Percentiles rank a stretch among this genome's conserved stretches.
phyloP scores from a whole-genome alignment of 2,113 vertebrate species.

The Chaetorhynchus papuensis region DNA sequence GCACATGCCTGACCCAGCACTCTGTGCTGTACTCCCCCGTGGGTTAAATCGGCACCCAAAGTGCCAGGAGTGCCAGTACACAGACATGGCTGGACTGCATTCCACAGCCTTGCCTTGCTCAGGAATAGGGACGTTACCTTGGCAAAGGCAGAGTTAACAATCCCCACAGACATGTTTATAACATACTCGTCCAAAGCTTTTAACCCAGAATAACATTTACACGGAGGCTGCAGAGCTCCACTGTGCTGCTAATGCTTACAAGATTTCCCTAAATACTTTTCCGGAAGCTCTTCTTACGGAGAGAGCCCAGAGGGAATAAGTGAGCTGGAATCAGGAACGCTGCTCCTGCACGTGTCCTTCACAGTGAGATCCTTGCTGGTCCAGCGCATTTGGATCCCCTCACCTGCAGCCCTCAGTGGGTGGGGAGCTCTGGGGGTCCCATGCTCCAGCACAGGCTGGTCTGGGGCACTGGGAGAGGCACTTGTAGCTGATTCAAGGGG shows the following conservation, averaged over 20 bases:
- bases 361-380: rapidly evolving
- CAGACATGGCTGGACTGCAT: rapidly evolving
- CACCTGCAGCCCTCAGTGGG: rapidly evolving
- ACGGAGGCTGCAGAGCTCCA: constrained; percentile 1
- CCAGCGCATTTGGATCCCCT: neutral
- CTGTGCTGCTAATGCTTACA: constrained; percentile 30
- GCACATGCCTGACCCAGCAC: rapidly evolving
- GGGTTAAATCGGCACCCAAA: neutral
- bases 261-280: constrained; percentile 41
- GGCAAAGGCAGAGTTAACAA: constrained; percentile 14
- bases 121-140: neutral
- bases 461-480: neutral
- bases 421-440: neutral
- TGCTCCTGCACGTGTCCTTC: neutral
- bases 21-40: neutral
- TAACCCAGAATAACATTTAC: constrained; percentile 49
- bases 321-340: rapidly evolving
- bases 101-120: neutral
- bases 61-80: neutral
- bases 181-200: constrained; percentile 41
- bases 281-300: neutral
- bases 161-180: neutral
- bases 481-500: neutral
- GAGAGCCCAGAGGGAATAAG: neutral
- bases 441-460: neutral